These are phyloP conservation scores for Gallinago media DNA, from an alignment of 2,113 vertebrate species.

Conservation along the genomic window DNA sequence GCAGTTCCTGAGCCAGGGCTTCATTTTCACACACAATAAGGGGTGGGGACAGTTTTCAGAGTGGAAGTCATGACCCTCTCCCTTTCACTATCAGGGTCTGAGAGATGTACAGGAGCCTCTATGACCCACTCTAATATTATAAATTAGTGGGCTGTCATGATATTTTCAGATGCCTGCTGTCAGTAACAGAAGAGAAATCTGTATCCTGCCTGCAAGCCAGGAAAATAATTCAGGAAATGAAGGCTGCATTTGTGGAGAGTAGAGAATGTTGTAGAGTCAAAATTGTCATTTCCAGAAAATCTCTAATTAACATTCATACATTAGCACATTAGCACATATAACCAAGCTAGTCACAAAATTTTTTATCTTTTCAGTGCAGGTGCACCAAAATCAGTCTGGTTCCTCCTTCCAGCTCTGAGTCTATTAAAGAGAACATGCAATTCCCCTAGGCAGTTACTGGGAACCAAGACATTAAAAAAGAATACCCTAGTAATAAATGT, in stretches of 20 bases:
- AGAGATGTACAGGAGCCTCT: neutral
- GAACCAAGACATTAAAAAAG: neutral
- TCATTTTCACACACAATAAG: neutral
- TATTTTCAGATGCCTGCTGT: constrained; percentile 7
- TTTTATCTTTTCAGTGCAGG: constrained; percentile 3
- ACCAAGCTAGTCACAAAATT: neutral
- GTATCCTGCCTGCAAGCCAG: constrained; percentile 19
- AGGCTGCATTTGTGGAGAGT: neutral
- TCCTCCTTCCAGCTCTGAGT: neutral
- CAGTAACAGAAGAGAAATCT: neutral
- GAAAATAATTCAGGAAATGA: constrained; percentile 40
- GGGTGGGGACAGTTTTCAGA: neutral
- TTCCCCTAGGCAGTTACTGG: neutral
- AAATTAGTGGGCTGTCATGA: constrained; percentile 5
- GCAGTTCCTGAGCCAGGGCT: neutral
- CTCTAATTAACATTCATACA: neutral
- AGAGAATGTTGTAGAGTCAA: neutral
- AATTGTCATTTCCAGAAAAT: constrained; percentile 22
- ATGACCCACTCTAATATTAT: neutral
- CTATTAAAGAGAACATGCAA: neutral
- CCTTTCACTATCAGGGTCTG: neutral
- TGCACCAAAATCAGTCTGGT: neutral
- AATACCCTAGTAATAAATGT: neutral
- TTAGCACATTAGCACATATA: neutral
- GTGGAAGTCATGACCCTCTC: neutral